Conservation (phyloP, 2,113 vertebrate genomes). For the Peucedramus taeniatus region DNA sequence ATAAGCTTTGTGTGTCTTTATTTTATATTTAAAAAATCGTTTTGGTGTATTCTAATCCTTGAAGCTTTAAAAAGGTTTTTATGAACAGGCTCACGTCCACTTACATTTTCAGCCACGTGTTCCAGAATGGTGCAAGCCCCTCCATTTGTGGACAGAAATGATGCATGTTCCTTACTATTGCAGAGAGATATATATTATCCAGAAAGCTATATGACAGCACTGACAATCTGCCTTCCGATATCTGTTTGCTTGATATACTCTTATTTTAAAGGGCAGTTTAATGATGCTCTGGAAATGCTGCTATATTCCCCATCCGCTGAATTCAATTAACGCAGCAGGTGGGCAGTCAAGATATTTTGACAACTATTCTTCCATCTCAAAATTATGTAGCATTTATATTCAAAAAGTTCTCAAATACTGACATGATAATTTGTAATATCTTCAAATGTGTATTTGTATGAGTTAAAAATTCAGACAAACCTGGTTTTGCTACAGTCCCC, state of each 20-base stretch:
- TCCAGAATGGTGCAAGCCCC: background rate
- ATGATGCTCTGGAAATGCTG: background rate
- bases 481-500: background rate
- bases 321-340: slow-evolving; percentile 21
- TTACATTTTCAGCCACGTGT: background rate
- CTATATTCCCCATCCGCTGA: background rate
- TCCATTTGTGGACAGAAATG: background rate
- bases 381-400: background rate
- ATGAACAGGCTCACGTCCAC: background rate
- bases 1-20: background rate
- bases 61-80: background rate
- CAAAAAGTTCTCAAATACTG: background rate
- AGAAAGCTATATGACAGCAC: background rate
- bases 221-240: background rate
- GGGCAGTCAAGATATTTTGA: background rate
- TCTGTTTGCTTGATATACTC: background rate
- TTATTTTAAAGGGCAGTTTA: background rate
- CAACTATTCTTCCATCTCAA: background rate
- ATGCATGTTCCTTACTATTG: background rate
- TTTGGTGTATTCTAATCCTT: background rate
- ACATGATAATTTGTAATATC: background rate
- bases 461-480: background rate
- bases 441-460: background rate
- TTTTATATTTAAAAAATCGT: background rate
- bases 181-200: background rate